These are phyloP conservation scores for Phaethon lepturus DNA, from an alignment of 2,113 vertebrate species.

Conservation along the genomic window DNA sequence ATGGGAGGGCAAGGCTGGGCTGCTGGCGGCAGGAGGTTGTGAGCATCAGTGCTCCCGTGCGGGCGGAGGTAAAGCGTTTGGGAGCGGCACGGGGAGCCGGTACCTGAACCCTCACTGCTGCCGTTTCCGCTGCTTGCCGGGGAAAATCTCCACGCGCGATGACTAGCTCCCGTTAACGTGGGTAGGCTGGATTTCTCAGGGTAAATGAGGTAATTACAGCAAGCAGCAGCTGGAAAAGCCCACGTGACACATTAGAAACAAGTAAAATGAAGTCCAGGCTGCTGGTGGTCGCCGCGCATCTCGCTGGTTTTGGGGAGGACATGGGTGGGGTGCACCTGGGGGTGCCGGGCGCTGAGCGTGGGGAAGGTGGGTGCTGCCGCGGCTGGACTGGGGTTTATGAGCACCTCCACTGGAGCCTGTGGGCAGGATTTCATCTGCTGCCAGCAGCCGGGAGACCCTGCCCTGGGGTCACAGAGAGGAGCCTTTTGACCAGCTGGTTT, in stretches of 20 bases:
- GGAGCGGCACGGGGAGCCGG: background rate
- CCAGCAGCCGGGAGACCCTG: background rate
- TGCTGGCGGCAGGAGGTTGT: background rate
- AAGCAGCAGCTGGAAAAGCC: background rate
- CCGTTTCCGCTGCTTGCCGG: accelerated
- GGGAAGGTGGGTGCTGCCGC: accelerated
- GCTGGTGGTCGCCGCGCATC: background rate
- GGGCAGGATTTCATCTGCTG: background rate
- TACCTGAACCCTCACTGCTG: background rate
- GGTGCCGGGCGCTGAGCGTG: background rate
- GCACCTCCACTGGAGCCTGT: background rate
- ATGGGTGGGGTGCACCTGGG: background rate
- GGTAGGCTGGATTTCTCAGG: background rate
- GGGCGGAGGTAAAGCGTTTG: background rate
- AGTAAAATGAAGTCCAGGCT: background rate
- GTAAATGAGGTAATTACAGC: background rate
- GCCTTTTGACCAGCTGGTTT: background rate
- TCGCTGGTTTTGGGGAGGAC: accelerated
- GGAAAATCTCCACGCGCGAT: background rate
- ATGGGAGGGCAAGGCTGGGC: background rate
- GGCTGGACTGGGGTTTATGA: background rate
- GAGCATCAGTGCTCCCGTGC: background rate
- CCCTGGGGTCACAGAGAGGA: background rate
- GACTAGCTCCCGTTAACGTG: accelerated
- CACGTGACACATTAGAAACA: background rate